Evolutionary conservation across 64 coral and sea anemone species (phyloP).

Genomic region (Pocillopora damicornis): DNA sequence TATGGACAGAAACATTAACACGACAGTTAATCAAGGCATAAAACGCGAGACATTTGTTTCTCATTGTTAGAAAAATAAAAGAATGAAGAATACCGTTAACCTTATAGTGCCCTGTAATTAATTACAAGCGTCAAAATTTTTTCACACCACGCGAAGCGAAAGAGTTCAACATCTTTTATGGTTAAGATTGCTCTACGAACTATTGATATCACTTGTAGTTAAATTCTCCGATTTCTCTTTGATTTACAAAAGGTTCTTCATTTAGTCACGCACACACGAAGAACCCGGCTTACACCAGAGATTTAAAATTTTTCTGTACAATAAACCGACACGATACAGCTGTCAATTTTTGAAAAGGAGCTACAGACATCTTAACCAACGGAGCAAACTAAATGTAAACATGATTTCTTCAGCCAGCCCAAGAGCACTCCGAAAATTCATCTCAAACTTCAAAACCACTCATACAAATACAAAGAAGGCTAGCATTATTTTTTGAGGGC

Average conservation of each 20-base stretch:
- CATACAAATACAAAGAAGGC: background rate
- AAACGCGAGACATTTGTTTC: constrained; percentile 8
- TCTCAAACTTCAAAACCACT: background rate
- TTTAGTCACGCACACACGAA: background rate
- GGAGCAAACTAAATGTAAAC: constrained; percentile 19
- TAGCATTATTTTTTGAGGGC: background rate
- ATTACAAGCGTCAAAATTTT: background rate
- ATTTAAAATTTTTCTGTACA: background rate
- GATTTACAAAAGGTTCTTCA: background rate
- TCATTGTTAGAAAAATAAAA: background rate
- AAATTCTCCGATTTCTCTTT: background rate
- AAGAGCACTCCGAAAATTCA: background rate
- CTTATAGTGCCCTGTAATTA: background rate
- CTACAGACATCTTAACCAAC: background rate
- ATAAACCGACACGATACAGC: background rate
- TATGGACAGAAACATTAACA: background rate
- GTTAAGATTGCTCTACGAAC: background rate
- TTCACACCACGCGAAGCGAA: background rate
- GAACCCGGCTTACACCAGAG: background rate
- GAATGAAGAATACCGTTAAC: background rate
- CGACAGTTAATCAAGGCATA: background rate
- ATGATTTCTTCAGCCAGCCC: constrained; percentile 6
- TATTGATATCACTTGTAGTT: too few species aligned
- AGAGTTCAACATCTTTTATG: background rate
- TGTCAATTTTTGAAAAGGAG: constrained; percentile 5